phyloP scores from a whole-genome alignment of 2,797 vertebrate species.

The Coccyzus lansbergi region DNA sequence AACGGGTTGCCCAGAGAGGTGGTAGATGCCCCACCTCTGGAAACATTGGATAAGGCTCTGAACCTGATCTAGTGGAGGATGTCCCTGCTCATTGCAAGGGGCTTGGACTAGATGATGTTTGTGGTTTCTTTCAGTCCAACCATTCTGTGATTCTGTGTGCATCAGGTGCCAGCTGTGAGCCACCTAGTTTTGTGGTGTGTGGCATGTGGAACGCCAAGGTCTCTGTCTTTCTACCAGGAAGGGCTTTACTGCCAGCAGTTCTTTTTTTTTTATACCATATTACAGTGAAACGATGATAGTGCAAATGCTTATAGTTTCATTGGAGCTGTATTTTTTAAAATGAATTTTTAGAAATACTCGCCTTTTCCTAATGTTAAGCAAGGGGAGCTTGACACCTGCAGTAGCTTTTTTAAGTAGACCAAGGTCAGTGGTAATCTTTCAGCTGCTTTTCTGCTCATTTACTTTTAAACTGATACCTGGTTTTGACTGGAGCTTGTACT shows the following conservation, averaged over 20 bases:
- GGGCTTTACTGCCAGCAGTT: background rate
- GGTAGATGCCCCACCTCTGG: no score
- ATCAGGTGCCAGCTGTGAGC: background rate
- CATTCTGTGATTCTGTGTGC: background rate
- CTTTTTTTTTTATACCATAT: no score
- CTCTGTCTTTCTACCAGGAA: background rate
- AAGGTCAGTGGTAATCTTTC: background rate
- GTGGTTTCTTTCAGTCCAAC: no score
- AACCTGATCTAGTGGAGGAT: no score
- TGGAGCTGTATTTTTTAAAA: background rate
- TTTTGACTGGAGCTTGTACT: background rate
- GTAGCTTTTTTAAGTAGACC: background rate
- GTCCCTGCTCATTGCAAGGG: no score
- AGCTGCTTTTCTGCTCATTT: background rate
- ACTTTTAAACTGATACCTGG: background rate
- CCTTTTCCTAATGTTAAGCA: background rate
- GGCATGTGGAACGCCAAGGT: background rate
- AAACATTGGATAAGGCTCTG: no score
- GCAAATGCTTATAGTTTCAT: background rate
- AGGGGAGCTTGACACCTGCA: background rate
- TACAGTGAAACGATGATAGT: background rate
- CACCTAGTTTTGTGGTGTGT: background rate
- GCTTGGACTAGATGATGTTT: no score
- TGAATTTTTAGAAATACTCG: background rate
- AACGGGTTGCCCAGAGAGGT: no score